Evolutionary conservation across 2,113 vertebrate species (phyloP).

Genomic region (Coregonus clupeaformis): DNA sequence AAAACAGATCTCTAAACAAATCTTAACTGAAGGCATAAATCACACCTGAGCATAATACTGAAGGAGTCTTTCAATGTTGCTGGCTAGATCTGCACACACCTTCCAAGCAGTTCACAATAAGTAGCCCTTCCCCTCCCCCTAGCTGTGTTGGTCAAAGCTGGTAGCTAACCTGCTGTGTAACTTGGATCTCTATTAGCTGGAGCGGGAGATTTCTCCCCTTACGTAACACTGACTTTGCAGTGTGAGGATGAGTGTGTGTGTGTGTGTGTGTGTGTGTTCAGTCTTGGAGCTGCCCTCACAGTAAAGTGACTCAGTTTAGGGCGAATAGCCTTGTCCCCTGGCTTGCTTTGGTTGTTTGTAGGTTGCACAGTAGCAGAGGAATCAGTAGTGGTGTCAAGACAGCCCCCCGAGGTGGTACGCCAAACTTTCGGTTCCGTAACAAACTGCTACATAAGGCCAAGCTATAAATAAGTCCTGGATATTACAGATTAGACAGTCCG

Average conservation of each 20-base stretch:
- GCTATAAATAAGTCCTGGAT: slow-evolving; percentile 15
- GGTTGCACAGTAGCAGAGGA: not conserved
- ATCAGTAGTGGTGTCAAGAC: not conserved
- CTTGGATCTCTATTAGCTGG: slow-evolving; percentile 57
- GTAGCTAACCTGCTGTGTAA: slow-evolving; percentile 53
- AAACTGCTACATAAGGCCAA: slow-evolving; percentile 7
- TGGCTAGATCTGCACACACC: too few relatives aligned
- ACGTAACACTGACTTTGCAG: slow-evolving; percentile 56
- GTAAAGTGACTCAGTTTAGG: not conserved
- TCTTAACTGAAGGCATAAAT: too few relatives aligned
- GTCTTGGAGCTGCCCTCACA: not conserved
- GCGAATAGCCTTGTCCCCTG: not conserved
- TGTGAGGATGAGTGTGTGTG: slow-evolving; percentile 43
- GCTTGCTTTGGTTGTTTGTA: not conserved
- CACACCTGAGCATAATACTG: too few relatives aligned
- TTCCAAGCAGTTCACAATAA: too few relatives aligned
- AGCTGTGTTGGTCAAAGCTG: slow-evolving; percentile 48
- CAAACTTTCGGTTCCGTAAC: slow-evolving; percentile 19
- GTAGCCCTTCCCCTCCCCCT: slow-evolving; percentile 20
- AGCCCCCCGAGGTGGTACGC: not conserved
- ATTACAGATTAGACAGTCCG: not conserved
- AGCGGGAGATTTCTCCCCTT: slow-evolving; percentile 57
- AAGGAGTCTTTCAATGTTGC: too few relatives aligned
- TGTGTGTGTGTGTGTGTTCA: not conserved
- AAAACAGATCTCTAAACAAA: too few relatives aligned